Conservation (phyloP, 1,140 invertebrate genomes). For the Camponotus vicinus region DNA sequence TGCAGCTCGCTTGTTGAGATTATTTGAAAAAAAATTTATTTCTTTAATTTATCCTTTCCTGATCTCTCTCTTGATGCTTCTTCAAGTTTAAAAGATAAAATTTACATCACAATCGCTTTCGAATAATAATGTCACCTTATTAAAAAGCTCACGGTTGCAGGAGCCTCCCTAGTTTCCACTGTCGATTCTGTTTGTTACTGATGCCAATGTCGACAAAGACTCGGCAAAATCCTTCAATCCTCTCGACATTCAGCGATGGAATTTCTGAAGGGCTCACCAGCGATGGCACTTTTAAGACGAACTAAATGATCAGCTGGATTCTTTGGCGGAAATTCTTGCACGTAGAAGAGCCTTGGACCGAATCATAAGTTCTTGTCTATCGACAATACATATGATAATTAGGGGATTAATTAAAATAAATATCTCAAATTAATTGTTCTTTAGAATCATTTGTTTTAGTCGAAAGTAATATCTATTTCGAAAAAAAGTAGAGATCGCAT, state of each 20-base stretch:
- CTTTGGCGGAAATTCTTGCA: neutral
- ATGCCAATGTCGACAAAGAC: neutral
- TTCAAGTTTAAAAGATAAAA: neutral
- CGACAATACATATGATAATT: neutral
- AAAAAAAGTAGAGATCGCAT: neutral
- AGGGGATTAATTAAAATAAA: neutral
- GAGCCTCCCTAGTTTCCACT: neutral
- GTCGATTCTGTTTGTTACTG: neutral
- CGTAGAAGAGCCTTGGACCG: neutral
- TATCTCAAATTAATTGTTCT: neutral
- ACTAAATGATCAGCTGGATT: constrained; percentile 7
- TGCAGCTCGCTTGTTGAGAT: too few species aligned
- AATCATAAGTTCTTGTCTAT: neutral
- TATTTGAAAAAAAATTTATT: too few species aligned
- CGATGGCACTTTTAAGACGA: neutral
- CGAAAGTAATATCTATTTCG: neutral
- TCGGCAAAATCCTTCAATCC: neutral
- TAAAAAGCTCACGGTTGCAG: neutral
- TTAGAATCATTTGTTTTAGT: neutral
- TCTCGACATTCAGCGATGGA: neutral
- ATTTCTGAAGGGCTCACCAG: neutral
- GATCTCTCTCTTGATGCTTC: neutral
- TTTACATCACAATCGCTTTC: neutral
- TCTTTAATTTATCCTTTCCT: neutral
- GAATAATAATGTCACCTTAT: neutral